Conservation (phyloP, 2,888 invertebrate species). For the Hemaris fuciformis region DNA sequence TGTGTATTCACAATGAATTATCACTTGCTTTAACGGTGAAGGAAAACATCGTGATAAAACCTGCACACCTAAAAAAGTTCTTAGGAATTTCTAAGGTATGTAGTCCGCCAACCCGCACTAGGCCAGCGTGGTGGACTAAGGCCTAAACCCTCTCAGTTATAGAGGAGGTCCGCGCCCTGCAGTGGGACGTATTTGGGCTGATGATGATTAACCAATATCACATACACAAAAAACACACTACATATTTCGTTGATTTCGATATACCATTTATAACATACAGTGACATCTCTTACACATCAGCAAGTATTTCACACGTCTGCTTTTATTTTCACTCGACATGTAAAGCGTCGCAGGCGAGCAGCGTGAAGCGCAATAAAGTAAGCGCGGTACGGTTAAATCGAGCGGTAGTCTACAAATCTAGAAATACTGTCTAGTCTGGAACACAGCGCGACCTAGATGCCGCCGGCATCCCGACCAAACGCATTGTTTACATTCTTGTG, state of each 20-base stretch:
- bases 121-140: no score
- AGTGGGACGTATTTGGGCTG: no score
- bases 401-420: slow-evolving; percentile 57
- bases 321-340: neutral
- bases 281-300: neutral
- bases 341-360: neutral
- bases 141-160: no score
- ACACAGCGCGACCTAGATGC: slow-evolving; percentile 48
- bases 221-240: no score
- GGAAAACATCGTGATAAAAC: no score
- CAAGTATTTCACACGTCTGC: neutral
- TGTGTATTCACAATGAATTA: no score
- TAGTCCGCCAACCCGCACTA: no score
- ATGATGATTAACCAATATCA: no score
- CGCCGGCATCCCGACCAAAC: slow-evolving; percentile 24
- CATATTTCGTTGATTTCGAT: neutral
- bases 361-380: slow-evolving; percentile 27
- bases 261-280: neutral
- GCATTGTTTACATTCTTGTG: slow-evolving; percentile 16
- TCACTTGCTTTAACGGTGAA: no score
- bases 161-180: no score
- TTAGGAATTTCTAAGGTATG: no score
- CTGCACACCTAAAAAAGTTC: no score
- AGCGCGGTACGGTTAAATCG: slow-evolving; percentile 46
- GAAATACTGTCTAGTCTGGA: slow-evolving; percentile 54